Conservation (phyloP, 2,888 invertebrate genomes). For the Leptura quadrifasciata region DNA sequence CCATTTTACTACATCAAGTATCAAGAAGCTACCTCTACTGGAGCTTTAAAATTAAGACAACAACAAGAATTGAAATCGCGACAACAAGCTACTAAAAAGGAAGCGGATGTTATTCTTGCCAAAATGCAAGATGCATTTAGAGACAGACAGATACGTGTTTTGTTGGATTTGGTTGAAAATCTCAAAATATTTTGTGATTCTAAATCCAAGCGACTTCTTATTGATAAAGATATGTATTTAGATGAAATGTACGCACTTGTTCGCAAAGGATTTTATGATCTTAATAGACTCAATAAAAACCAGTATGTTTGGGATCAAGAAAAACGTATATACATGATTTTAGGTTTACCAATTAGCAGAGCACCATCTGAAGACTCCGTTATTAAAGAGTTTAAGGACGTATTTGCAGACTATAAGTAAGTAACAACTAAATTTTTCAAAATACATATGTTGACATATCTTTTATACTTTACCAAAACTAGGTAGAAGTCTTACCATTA, state of each 20-base stretch:
- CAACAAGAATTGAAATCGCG: constrained; percentile 65
- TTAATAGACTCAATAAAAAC: constrained; percentile 69
- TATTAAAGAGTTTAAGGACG: constrained; percentile 65
- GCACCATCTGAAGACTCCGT: constrained; percentile 71
- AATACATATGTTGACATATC: too few relatives aligned
- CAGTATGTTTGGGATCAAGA: constrained; percentile 62
- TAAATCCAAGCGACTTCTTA: constrained; percentile 70
- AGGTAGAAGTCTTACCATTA: too few relatives aligned
- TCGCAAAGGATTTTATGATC: constrained; percentile 71
- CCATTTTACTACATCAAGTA: constrained; percentile 74
- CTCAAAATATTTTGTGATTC: constrained; percentile 72
- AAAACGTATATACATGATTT: constrained; percentile 66
- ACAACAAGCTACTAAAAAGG: constrained; percentile 67
- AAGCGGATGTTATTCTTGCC: constrained; percentile 70
- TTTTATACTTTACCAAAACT: too few relatives aligned
- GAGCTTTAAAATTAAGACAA: constrained; percentile 65
- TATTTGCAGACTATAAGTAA: constrained; percentile 68
- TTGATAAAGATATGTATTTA: constrained; percentile 70
- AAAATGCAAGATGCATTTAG: constrained; percentile 67
- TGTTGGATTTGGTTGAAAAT: constrained; percentile 70
- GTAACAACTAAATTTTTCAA: constrained; percentile 25
- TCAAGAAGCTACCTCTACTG: constrained; percentile 67
- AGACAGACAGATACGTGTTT: constrained; percentile 50
- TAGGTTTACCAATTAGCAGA: constrained; percentile 67
- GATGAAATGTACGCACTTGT: constrained; percentile 71